A percentile compares a stretch with the other conserved stretches of the same genome.
Conservation (phyloP, 2,797 vertebrate genomes). For the Labeo calbasu region DNA sequence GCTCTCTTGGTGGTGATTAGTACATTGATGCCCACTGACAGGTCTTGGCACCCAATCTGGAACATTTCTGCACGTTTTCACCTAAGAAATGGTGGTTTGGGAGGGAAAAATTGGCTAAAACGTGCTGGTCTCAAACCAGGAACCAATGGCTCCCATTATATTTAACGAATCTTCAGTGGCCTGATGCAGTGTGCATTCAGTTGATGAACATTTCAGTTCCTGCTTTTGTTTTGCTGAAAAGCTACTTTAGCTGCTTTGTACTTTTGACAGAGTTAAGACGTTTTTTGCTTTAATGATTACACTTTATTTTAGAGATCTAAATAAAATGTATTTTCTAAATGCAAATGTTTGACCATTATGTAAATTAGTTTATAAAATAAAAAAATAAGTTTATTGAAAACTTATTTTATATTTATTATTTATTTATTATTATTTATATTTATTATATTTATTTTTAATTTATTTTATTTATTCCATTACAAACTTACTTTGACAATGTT, state of each 20-base stretch:
- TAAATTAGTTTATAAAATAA: not conserved
- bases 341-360: not conserved
- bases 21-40: conserved; percentile 10
- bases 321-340: not conserved
- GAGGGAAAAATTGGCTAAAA: not conserved
- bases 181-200: not conserved
- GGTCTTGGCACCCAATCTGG: not conserved
- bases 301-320: not conserved
- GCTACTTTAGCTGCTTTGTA: not conserved
- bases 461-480: not conserved
- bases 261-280: not conserved
- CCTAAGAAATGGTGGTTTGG: not conserved
- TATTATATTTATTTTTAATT: not conserved
- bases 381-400: too few relatives aligned
- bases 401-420: too few relatives aligned
- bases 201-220: not conserved
- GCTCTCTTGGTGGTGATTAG: conserved; percentile 24
- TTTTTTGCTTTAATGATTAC: not conserved
- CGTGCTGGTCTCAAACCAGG: not conserved
- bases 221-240: not conserved
- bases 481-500: not conserved
- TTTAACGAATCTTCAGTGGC: not conserved
- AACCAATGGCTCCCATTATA: not conserved
- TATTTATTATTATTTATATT: too few relatives aligned
- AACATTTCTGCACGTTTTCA: not conserved